Evolutionary conservation across 2,888 invertebrate genomes (phyloP).

Genomic region (Apeira syringaria): DNA sequence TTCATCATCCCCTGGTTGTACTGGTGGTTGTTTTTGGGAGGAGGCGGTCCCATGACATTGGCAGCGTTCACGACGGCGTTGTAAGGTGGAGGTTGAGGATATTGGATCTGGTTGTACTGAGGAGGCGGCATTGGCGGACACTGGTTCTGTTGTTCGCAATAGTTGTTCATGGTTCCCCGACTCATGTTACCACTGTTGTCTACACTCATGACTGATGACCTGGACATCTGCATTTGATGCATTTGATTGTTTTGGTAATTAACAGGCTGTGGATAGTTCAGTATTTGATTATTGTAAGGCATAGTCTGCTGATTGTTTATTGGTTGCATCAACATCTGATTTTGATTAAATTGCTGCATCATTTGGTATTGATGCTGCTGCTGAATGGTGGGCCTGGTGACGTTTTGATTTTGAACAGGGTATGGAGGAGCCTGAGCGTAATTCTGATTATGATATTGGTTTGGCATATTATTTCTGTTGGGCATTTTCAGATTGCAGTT

Average conservation of each 20-base stretch:
- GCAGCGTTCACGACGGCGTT: conserved; percentile 68
- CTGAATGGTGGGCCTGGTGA: conserved; percentile 54
- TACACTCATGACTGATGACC: conserved; percentile 76
- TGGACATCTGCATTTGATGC: conserved; percentile 71
- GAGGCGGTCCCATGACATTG: conserved; percentile 76
- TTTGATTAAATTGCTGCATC: conserved; percentile 67
- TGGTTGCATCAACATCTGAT: conserved; percentile 56
- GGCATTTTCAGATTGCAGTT: conserved; percentile 60
- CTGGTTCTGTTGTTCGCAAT: conserved; percentile 62
- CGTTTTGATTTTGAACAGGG: conserved; percentile 61
- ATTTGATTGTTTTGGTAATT: conserved; percentile 65
- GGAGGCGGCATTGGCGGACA: conserved; percentile 47
- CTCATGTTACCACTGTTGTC: conserved; percentile 73
- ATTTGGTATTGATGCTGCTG: conserved; percentile 54
- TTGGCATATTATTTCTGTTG: conserved; percentile 61
- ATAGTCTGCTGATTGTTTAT: conserved; percentile 58
- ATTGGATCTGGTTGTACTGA: conserved; percentile 67
- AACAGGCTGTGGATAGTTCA: conserved; percentile 52
- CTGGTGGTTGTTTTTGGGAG: conserved; percentile 75
- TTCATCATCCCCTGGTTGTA: conserved; percentile 78
- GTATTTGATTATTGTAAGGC: conserved; percentile 59
- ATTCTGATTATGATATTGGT: conserved; percentile 67
- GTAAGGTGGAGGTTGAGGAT: conserved; percentile 70
- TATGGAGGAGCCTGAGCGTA: conserved; percentile 62
- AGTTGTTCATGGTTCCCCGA: conserved; percentile 65